These are phyloP conservation scores for Apostichopus parvimensis DNA, from an alignment of 35 echinoderm and acorn worm genomes.

Conservation along the genomic window DNA sequence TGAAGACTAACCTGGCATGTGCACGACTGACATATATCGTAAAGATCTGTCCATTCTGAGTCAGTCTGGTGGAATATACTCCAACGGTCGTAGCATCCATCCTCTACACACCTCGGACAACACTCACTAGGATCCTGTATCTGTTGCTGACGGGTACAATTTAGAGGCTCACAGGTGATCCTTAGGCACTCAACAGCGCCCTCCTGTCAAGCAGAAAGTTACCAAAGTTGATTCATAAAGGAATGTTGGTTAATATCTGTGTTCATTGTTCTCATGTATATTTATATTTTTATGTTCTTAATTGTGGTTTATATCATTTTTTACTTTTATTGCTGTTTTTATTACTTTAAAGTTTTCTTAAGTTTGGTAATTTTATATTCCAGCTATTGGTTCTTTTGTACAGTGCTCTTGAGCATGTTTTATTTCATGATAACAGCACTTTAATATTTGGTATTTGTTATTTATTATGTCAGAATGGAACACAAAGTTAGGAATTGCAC, in stretches of 20 bases:
- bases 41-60: slow-evolving; percentile 53
- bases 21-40: slow-evolving; percentile 72
- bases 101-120: slow-evolving; percentile 70
- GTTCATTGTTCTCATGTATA: neutral
- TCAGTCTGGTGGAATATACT: slow-evolving; percentile 63
- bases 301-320: too few species aligned
- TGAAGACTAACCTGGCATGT: slow-evolving; percentile 66
- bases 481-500: too few species aligned
- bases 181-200: slow-evolving; percentile 73
- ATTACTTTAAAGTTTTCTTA: too few species aligned
- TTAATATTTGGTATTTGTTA: too few species aligned
- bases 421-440: too few species aligned
- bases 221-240: neutral
- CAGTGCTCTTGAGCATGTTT: too few species aligned
- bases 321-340: too few species aligned
- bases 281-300: neutral
- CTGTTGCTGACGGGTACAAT: slow-evolving; percentile 59
- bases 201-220: slow-evolving; percentile 44
- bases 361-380: too few species aligned
- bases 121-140: slow-evolving; percentile 70
- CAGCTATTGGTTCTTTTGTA: too few species aligned
- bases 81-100: slow-evolving; percentile 75
- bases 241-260: neutral
- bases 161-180: slow-evolving; percentile 59
- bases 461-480: too few species aligned